These are phyloP conservation scores for Poeciliopsis prolifica DNA, from an alignment of 2,113 vertebrate genomes.

Conservation along the genomic window DNA sequence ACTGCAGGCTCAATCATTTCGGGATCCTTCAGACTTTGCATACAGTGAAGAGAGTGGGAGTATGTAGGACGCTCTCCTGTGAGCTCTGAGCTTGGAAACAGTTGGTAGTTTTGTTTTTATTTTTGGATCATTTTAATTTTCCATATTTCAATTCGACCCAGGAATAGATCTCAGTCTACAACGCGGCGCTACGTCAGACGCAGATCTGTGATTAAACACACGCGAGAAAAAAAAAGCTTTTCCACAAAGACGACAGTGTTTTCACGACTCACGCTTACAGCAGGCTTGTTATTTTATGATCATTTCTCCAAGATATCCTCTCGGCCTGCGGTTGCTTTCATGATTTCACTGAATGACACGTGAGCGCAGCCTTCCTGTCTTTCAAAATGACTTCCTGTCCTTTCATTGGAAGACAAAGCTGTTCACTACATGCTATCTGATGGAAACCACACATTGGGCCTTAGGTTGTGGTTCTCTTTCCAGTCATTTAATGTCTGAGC, in stretches of 20 bases:
- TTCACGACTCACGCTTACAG: not conserved
- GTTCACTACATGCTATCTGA: not conserved
- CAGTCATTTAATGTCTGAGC: not conserved
- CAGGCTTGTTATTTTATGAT: not conserved
- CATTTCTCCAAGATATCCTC: not conserved
- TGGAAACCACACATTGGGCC: not conserved
- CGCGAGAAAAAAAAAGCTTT: not conserved
- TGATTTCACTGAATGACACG: not conserved
- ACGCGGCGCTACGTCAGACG: not conserved
- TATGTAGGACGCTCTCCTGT: not conserved
- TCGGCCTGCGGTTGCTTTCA: not conserved
- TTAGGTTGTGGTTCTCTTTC: not conserved
- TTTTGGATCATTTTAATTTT: constrained; percentile 4
- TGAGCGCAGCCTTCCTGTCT: not conserved
- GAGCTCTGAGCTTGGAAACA: constrained; percentile 30
- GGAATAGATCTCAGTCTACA: not conserved
- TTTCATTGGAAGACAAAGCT: not conserved
- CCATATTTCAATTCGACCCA: not conserved
- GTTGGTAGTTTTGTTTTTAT: constrained; percentile 38
- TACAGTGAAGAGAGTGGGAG: constrained; percentile 50
- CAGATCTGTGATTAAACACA: not conserved
- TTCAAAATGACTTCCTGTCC: not conserved
- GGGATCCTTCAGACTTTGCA: constrained; percentile 41
- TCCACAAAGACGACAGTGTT: not conserved
- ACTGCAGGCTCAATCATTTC: constrained; percentile 26